These are phyloP conservation scores for Cerceris rybyensis DNA, from an alignment of 2,888 invertebrate species.

Conservation along the genomic window DNA sequence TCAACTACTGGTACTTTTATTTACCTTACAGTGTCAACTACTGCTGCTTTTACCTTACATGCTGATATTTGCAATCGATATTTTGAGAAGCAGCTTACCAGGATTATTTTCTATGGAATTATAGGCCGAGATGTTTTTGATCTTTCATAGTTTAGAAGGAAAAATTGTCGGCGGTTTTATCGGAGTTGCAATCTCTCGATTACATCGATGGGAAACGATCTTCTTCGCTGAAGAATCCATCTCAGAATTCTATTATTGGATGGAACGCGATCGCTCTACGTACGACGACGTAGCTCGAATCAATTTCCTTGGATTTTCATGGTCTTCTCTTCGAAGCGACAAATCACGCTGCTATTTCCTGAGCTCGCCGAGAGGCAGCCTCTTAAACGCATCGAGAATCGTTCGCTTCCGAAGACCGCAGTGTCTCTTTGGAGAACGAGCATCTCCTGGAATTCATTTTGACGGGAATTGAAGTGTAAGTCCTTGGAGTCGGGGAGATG, in stretches of 20 bases:
- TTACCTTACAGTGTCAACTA: not conserved
- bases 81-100: no score
- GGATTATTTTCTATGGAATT: not conserved
- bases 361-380: not conserved
- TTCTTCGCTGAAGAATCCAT: conserved; percentile 11
- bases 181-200: not conserved
- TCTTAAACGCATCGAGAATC: conserved; percentile 1
- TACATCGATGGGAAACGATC: not conserved
- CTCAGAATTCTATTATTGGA: conserved; percentile 10
- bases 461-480: not conserved
- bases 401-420: not conserved
- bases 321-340: conserved; percentile 12
- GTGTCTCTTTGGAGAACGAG: not conserved
- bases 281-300: conserved; percentile 1
- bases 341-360: conserved; percentile 10
- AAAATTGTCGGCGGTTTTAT: not conserved
- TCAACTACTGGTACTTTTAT: no score
- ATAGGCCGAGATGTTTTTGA: not conserved
- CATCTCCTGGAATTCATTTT: not conserved
- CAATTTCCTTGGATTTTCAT: conserved; percentile 22
- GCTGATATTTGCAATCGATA: no score
- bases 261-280: conserved; percentile 8
- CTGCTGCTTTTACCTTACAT: no score
- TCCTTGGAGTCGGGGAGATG: not conserved
- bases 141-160: not conserved